A percentile compares a stretch with the other conserved stretches of the same genome.
phyloP scores from a whole-genome alignment of 2,888 invertebrate species.

The Gerris lacustris region DNA sequence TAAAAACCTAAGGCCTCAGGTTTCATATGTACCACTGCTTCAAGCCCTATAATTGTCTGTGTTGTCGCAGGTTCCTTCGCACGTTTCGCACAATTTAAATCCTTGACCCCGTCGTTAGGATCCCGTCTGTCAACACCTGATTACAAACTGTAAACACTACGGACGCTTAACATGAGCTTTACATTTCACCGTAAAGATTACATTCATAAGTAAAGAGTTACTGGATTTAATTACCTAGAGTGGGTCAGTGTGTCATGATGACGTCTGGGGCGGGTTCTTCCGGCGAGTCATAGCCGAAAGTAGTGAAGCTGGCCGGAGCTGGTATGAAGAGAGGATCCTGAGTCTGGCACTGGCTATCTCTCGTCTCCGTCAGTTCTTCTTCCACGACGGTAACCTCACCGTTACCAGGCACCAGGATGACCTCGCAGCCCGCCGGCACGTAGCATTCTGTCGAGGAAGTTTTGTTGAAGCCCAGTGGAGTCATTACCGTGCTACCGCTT shows the following conservation, averaged over 20 bases:
- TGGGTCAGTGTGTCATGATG: conserved; percentile 7
- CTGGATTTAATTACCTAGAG: neutral
- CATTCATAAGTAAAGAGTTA: no score
- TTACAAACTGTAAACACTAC: no score
- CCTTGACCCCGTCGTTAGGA: no score
- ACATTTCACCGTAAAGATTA: no score
- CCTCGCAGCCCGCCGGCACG: neutral
- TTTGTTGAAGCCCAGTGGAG: conserved; percentile 4
- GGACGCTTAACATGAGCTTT: no score
- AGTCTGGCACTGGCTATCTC: conserved; percentile 7
- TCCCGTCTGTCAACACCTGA: no score
- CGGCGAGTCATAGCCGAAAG: conserved; percentile 2
- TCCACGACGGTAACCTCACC: neutral
- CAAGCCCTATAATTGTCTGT: no score
- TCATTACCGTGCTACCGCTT: conserved; percentile 2
- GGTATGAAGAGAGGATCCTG: conserved; percentile 7
- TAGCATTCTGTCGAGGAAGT: neutral
- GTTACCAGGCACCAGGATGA: conserved; percentile 7
- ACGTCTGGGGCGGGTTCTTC: conserved; percentile 8
- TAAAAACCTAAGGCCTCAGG: no score
- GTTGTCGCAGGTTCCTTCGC: no score
- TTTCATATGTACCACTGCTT: no score
- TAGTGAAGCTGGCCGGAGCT: neutral
- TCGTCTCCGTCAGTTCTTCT: neutral
- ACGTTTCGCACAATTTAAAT: no score